phyloP scores from a whole-genome alignment of 2,888 invertebrate species.

The Pecten maximus region DNA sequence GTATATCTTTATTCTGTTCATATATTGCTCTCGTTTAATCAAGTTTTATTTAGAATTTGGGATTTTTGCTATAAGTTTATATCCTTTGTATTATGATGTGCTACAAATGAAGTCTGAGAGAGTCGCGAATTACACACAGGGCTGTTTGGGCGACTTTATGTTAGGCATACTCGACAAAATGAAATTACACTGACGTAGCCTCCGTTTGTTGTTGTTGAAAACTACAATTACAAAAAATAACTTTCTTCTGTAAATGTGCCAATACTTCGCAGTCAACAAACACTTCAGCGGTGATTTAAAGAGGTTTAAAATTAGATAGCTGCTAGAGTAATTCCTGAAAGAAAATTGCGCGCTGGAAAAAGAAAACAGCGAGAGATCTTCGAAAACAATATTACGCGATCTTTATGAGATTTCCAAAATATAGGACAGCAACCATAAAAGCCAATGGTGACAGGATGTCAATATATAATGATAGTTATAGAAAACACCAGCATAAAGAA shows the following conservation, averaged over 20 bases:
- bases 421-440: not conserved
- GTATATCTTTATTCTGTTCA: no score
- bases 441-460: not conserved
- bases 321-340: not conserved
- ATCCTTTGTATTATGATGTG: no score
- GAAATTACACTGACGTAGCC: not conserved
- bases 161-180: not conserved
- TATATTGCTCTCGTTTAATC: no score
- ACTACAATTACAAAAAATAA: not conserved
- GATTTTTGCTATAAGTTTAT: no score
- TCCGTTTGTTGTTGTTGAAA: not conserved
- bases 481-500: not conserved
- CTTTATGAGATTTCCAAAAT: not conserved
- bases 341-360: not conserved
- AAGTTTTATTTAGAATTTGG: no score
- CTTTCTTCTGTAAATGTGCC: not conserved
- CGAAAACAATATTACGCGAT: not conserved
- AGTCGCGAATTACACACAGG: no score
- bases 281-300: not conserved
- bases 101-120: no score
- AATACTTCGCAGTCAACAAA: not conserved
- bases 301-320: not conserved
- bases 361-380: not conserved
- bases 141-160: not conserved
- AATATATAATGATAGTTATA: not conserved